phyloP scores from a whole-genome alignment of 2,113 vertebrate species.

The Lycaon pictus region DNA sequence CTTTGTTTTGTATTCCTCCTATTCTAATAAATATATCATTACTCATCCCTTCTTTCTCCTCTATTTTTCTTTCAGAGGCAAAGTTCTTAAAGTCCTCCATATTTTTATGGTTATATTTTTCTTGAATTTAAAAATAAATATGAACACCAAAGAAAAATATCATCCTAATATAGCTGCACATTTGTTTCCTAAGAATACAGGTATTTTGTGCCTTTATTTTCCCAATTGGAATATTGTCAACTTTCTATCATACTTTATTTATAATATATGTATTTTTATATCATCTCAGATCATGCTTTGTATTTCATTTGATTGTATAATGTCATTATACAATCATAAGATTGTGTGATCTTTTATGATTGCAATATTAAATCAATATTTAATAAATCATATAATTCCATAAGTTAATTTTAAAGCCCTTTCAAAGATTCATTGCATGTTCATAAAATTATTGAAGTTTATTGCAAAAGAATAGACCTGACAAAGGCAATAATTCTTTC shows the following conservation, averaged over 20 bases:
- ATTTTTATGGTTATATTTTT: not conserved
- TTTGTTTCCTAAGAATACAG: not conserved
- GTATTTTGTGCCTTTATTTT: not conserved
- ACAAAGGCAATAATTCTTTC: not conserved
- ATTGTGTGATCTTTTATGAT: too few relatives aligned
- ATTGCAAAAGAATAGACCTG: not conserved
- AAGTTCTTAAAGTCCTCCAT: not conserved
- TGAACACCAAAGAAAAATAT: not conserved
- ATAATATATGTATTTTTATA: not conserved
- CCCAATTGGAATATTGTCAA: not conserved
- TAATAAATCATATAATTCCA: not conserved
- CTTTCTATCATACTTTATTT: not conserved
- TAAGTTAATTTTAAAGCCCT: not conserved
- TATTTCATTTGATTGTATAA: not conserved
- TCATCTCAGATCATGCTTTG: not conserved
- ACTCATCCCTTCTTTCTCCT: not conserved
- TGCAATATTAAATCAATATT: not conserved
- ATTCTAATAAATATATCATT: not conserved
- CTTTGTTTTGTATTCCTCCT: not conserved
- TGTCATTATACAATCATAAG: too few relatives aligned
- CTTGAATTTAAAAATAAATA: not conserved
- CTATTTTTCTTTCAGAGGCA: not conserved
- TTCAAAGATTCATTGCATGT: not conserved
- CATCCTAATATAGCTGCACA: not conserved
- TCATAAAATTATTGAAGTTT: not conserved